Evolutionary conservation across 2,888 invertebrate species (phyloP).

Genomic region (Drosophila peninsularis): DNA sequence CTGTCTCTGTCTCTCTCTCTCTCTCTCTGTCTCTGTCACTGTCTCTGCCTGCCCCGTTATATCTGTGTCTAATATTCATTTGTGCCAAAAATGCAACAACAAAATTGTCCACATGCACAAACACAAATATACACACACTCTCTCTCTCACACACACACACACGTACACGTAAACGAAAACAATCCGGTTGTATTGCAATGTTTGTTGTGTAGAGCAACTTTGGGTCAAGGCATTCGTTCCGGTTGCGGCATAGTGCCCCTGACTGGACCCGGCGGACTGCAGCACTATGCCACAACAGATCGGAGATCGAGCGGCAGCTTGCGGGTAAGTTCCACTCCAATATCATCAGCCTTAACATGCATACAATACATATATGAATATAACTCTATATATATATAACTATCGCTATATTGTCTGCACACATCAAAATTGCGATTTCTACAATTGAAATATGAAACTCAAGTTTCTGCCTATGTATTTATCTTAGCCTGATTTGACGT

Average conservation of each 20-base stretch:
- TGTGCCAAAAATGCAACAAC: conserved; percentile 41
- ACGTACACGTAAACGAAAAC: conserved; percentile 44
- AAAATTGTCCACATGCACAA: conserved; percentile 50
- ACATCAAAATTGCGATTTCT: conserved; percentile 31
- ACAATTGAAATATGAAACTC: conserved; percentile 6
- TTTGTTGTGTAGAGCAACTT: conserved; percentile 84
- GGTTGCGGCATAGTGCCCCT: conserved; percentile 85
- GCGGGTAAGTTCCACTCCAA: conserved; percentile 81
- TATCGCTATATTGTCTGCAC: conserved; percentile 53
- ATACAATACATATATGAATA: conserved; percentile 21
- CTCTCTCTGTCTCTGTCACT: conserved; percentile 29
- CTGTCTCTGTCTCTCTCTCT: conserved; percentile 29
- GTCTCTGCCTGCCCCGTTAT: conserved; percentile 58
- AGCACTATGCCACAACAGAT: conserved; percentile 85
- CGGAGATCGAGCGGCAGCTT: conserved; percentile 84
- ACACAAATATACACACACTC: conserved; percentile 30
- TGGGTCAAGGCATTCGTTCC: conserved; percentile 85
- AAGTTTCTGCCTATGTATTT: conserved; percentile 41
- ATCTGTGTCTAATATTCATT: conserved; percentile 44
- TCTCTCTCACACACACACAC: conserved; percentile 18
- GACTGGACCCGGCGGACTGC: conserved; percentile 84
- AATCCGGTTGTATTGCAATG: conserved; percentile 74
- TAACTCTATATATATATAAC: conserved; percentile 16
- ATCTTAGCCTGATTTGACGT: conserved; percentile 75
- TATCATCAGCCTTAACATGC: conserved; percentile 2